Base-by-base conservation (phyloP, 2,797 vertebrate genomes). In the Simalia tracyae region DNA sequence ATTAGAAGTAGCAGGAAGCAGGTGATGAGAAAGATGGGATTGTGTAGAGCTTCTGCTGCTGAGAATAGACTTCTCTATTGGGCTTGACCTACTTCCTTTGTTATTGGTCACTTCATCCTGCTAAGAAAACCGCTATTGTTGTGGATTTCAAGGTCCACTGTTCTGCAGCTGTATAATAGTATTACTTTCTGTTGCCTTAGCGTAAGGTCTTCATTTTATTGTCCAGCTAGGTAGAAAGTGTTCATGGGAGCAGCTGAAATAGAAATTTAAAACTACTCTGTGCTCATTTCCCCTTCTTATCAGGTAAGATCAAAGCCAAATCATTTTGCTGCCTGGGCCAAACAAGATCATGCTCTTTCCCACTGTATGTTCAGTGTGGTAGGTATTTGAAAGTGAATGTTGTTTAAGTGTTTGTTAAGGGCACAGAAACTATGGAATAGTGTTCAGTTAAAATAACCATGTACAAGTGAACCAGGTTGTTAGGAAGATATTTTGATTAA, bases 401-500 rank as follows among this genome's bases (percentile, higher is more conserved):
- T 60, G 10, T 56, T 31, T 19, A 50, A 15, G 19, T 42, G 56
- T 88, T 42, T 84, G 26, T 89, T n/a, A n/a, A 14, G 56, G 90
- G 8, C 92, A 57, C 4, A 0, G 89, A 59, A 88, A 11, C 54
- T 50, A 24, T 46, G 24, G 7, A 8, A 24, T 57, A n/a, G 68
- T 66, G 4, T 91, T 94, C 66, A 84, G 87, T 64, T 89, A 72
- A 87, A 50, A 22, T 84, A 93, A 57, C 1, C 31, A 89, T 42
- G 15, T 89, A 86, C 92, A 94, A 90, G 50, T 76, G 0, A 81
- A 42, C 31, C 12, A 54, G 68, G 11, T 92, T 92, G 93, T 92
- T 76, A 87, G 54, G 64, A 92, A 24, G 60, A 15, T 22, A 91
- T 14, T 3, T 0, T 91, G 12, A 56, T 87, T 26, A 89, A 64